Conservation (phyloP, 2,113 vertebrate species). For the Burhinus bistriatus region DNA sequence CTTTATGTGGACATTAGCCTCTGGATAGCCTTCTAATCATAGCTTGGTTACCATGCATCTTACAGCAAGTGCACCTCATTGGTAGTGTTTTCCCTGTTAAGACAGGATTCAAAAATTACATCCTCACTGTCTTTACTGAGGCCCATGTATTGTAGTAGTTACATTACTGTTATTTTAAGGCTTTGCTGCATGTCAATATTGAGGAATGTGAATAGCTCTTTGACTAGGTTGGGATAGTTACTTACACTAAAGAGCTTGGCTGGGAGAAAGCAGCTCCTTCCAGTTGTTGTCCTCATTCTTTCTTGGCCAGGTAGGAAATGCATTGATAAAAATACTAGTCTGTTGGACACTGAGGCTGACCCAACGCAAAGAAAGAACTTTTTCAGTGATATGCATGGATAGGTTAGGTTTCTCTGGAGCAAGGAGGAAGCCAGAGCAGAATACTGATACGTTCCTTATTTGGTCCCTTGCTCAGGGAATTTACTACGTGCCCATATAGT, state of each 20-base stretch:
- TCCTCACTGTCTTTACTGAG: neutral
- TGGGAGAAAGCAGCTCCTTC: neutral
- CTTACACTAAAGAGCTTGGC: neutral
- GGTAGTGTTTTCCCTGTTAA: neutral
- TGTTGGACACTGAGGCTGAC: neutral
- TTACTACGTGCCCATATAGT: neutral
- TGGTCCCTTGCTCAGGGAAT: neutral
- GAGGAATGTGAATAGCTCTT: neutral
- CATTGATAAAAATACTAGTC: neutral
- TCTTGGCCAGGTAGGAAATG: neutral
- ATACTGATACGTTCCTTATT: neutral
- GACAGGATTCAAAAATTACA: neutral
- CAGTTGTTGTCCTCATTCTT: neutral
- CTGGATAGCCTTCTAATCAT: neutral
- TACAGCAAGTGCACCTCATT: neutral
- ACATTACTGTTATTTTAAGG: neutral
- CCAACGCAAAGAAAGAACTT: neutral
- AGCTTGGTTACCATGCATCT: neutral
- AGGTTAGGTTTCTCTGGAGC: neutral
- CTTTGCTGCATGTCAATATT: neutral
- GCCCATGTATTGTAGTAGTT: neutral
- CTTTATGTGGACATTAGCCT: neutral
- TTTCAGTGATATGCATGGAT: neutral
- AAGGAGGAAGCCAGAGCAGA: neutral
- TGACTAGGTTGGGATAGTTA: neutral